Base-by-base conservation (phyloP, 2,113 vertebrate species). In the Sitta europaea region DNA sequence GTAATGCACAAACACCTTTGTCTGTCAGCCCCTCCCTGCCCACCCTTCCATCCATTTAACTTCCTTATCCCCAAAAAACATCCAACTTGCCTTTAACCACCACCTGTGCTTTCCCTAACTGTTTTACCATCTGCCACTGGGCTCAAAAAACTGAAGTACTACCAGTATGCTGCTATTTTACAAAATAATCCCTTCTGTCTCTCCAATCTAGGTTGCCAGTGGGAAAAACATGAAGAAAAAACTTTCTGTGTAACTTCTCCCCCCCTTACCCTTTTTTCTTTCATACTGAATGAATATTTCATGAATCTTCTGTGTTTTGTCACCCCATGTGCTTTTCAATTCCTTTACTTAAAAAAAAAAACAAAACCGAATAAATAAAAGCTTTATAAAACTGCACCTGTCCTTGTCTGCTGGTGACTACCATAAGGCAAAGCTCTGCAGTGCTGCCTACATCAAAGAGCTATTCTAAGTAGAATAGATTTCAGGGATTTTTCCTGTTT, bases 351-450 rank as follows among this genome's bases (percentile, higher is more conserved):
- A 14, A 47, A 81, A 61, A 54, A 72, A 22, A 75, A 28, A 12
- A 3, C 54, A 71, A 42, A 85, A 6, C 12, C 12, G 6, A 77
- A 72, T 29, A 91, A 94, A 96, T 95, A 96, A 96, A 96, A 73
- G 83, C 92, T 67, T 88, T 75, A 36, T 89, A 96, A 84, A 95
- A 74, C 62, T 71, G 61, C 92, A 93, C 59, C 47, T 48, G 28
- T 59, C 20, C 36, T 55, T 18, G 76, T 94, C 59, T 86, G 51
- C 65, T 87, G 67, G 27, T 94, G 71, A 62, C 43, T 70, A 8
- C 55, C 24, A 1, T 5, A 28, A 75, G 31, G 66, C 77, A 67
- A 59, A 92, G 68, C 57, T 63, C 57, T 73, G 54, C 48, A 42
- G 38, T 1, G 5, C 38, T 84, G n/a, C 58, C 67, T 28, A 40